Base-by-base conservation (phyloP, 2,113 vertebrate genomes). In the Monopterus albus region DNA sequence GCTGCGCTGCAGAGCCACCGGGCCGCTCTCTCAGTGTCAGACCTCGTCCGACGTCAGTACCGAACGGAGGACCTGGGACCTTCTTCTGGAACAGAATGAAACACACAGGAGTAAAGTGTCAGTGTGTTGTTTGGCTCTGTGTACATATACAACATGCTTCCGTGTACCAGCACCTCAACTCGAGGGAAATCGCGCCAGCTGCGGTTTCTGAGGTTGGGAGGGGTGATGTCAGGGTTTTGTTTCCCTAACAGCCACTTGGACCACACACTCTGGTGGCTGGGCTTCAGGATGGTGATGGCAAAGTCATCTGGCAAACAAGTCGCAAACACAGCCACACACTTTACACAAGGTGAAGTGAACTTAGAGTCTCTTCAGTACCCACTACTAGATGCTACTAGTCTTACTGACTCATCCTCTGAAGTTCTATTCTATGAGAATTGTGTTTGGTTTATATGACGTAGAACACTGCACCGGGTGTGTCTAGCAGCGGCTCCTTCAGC, bases 231-330 rank as follows among this genome's bases (percentile, higher is more conserved):
- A 7, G 91, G 87, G 43, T 89, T 81, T 45, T 95, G 90, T 87
- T 94, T 96, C 69, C 85, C 91, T 59, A 91, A 85, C 8, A 94
- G 23, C 96, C 97, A 97, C 7, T 83, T 91, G 2, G 95, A 94
- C 14, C 87, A 87, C 42, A 78, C 63, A 15, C 74, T 74, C 81
- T 91, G 90, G 12, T 79, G 77, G 65, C 93, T 77, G 21, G 97
- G 96, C 26, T 72, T 87, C 21, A 99, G 90, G 57, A 97, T 17
- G 5, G 95, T 96, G 59, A 97, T 94, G 59, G 88, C 94, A 72
- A 92, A 81, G 39, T 90, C 82, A 45, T 87, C 97, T 98, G 84
- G 21, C n/a, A n/a, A 62, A 50, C n/a, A 77, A n/a, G 64, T 76
- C 21, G 7, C 74, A 36, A 21, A 45, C 31, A 53, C 3, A 69